phyloP scores from a whole-genome alignment of 2,113 vertebrate species.

The Chloropsis hardwickii region DNA sequence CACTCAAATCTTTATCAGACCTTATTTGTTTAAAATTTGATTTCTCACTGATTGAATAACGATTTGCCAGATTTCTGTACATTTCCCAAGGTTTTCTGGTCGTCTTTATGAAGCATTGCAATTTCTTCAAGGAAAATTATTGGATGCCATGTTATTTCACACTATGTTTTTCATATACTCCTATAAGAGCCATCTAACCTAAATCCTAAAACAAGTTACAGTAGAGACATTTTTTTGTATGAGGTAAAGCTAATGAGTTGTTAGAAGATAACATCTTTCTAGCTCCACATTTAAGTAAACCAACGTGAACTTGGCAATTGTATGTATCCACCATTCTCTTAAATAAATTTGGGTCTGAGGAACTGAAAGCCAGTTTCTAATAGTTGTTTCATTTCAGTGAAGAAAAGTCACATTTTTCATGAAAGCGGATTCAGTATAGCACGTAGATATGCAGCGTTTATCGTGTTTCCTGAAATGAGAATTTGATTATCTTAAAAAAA shows the following conservation, averaged over 20 bases:
- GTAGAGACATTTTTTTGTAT: neutral
- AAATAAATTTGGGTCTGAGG: neutral
- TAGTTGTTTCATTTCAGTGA: slow-evolving; percentile 39
- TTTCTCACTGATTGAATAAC: neutral
- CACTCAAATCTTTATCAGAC: neutral
- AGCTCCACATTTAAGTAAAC: neutral
- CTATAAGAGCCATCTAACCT: neutral
- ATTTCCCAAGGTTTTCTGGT: neutral
- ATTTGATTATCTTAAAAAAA: slow-evolving; percentile 67
- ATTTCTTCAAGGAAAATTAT: neutral
- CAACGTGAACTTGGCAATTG: neutral
- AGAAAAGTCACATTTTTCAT: slow-evolving; percentile 10
- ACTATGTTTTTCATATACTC: neutral
- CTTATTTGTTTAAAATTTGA: neutral
- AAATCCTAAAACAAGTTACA: neutral
- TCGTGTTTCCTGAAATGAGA: slow-evolving; percentile 66
- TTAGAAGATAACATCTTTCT: neutral
- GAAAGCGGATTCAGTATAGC: slow-evolving; percentile 23
- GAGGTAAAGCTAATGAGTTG: neutral
- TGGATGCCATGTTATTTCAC: neutral
- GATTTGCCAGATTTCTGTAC: neutral
- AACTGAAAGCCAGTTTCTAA: neutral
- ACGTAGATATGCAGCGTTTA: slow-evolving; percentile 32
- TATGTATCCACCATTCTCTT: neutral
- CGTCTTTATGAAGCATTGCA: neutral